These are phyloP conservation scores for Caenorhabditis virilis DNA, from an alignment of 2,888 invertebrate genomes.

Conservation along the genomic window DNA sequence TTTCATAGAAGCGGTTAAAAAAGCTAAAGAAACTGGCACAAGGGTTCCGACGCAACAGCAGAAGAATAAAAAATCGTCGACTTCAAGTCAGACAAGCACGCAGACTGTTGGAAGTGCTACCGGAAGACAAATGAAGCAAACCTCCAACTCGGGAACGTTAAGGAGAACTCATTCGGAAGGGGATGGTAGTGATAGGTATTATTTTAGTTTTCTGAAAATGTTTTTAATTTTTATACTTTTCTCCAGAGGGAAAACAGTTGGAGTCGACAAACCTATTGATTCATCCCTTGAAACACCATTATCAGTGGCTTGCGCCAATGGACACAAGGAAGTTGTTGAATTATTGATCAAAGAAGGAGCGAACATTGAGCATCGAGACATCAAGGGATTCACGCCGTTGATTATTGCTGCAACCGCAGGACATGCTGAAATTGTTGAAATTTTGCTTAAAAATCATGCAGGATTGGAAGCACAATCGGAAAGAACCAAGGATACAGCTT, in stretches of 20 bases:
- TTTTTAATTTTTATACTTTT: too few species aligned
- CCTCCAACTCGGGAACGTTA: neutral
- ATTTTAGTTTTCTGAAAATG: constrained; percentile 2
- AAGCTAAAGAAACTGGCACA: too few species aligned
- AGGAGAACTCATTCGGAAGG: constrained; percentile 36
- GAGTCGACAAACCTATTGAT: constrained; percentile 91
- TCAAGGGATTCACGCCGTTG: constrained; percentile 93
- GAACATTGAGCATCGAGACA: constrained; percentile 96
- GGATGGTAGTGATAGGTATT: constrained; percentile 68
- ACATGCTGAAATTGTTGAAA: constrained; percentile 86
- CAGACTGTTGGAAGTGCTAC: neutral
- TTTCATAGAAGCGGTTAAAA: too few species aligned
- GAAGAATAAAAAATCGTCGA: neutral
- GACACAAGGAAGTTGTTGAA: constrained; percentile 92
- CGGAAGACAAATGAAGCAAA: neutral
- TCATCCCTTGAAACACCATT: constrained; percentile 98
- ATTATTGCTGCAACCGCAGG: constrained; percentile 97
- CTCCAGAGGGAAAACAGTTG: constrained; percentile 3
- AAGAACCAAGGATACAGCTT: constrained; percentile 89
- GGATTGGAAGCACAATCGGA: constrained; percentile 98
- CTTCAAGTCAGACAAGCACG: neutral
- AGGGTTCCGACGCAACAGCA: too few species aligned
- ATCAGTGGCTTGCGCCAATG: constrained; percentile 82
- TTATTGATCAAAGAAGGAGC: constrained; percentile 88
- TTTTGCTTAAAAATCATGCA: constrained; percentile 89